A percentile compares a stretch with the other conserved stretches of the same genome.
Evolutionary conservation across 1,140 invertebrate genomes (phyloP).

Genomic region (Panagrolaimus sp.): DNA sequence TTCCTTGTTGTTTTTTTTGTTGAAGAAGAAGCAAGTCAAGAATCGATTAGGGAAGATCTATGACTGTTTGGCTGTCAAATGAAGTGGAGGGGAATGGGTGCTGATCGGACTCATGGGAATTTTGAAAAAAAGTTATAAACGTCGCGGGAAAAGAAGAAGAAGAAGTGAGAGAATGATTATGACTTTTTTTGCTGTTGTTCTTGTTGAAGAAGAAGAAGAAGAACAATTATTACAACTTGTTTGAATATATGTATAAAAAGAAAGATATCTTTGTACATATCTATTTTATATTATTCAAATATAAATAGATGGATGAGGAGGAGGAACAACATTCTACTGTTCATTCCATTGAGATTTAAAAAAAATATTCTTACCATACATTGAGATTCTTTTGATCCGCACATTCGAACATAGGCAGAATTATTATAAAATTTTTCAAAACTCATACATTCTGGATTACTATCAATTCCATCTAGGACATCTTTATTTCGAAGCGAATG

Average conservation of each 20-base stretch:
- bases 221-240: too few species aligned
- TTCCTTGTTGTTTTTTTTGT: too few species aligned
- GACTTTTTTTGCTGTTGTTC: not conserved
- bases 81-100: not conserved
- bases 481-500: constrained; percentile 7
- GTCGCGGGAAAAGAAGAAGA: not conserved
- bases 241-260: too few species aligned
- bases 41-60: constrained; percentile 15
- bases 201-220: too few species aligned
- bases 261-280: too few species aligned
- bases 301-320: too few species aligned
- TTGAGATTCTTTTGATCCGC: not conserved
- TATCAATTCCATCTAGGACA: not conserved
- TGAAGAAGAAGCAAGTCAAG: not conserved
- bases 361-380: constrained; percentile 7
- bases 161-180: not conserved
- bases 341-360: too few species aligned
- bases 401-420: not conserved
- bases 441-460: not conserved
- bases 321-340: too few species aligned
- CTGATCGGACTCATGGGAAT: not conserved
- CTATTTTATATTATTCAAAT: too few species aligned
- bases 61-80: not conserved
- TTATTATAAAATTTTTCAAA: constrained; percentile 11
- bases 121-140: too few species aligned